Evolutionary conservation across 2,888 invertebrate species (phyloP).

Genomic region (Orthosia gothica): DNA sequence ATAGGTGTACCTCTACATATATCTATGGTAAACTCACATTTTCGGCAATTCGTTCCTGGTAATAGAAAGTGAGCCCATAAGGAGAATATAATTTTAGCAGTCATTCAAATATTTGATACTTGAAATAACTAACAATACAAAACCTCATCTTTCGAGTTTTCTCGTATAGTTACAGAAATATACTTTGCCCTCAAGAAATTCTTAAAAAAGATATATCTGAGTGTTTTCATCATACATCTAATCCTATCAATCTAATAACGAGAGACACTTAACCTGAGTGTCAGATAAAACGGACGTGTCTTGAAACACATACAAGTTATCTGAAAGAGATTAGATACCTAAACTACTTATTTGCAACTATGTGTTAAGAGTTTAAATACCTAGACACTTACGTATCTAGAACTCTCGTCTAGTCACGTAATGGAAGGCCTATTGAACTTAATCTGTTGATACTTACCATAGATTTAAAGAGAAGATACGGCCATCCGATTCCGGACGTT

Average conservation of each 20-base stretch:
- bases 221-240: conserved; percentile 15
- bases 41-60: too few relatives aligned
- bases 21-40: too few relatives aligned
- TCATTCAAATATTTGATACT: neutral
- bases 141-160: neutral
- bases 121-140: neutral
- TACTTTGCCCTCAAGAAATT: conserved; percentile 4
- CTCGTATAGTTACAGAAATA: neutral
- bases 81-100: too few relatives aligned
- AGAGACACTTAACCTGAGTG: conserved; percentile 39
- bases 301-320: conserved; percentile 43
- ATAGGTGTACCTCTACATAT: too few relatives aligned
- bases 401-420: neutral
- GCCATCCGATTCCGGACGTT: too few relatives aligned
- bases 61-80: too few relatives aligned
- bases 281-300: conserved; percentile 70
- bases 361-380: conserved; percentile 32
- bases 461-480: too few relatives aligned
- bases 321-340: conserved; percentile 49
- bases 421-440: conserved; percentile 2
- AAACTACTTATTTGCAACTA: conserved; percentile 44
- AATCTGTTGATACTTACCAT: conserved; percentile 1
- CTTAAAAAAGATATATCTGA: neutral
- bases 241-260: conserved; percentile 33
- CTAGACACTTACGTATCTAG: conserved; percentile 20